phyloP scores from a whole-genome alignment of 2,113 vertebrate species.

The Hydrolagus affinis region DNA sequence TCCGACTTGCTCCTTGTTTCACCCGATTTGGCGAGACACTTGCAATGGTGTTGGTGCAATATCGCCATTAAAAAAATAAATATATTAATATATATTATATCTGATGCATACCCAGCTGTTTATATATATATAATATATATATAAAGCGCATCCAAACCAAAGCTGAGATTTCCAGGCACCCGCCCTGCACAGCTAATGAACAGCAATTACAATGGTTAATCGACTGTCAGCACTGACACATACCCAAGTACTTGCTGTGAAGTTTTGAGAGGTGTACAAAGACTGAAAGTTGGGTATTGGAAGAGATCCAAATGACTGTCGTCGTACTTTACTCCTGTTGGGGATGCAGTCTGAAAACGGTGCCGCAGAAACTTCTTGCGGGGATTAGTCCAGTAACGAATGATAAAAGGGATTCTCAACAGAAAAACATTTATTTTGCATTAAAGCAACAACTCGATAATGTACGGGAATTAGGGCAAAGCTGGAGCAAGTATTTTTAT shows the following conservation, averaged over 20 bases:
- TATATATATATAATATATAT: no score
- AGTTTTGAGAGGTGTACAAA: not conserved
- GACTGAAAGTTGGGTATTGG: not conserved
- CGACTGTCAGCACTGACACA: not conserved
- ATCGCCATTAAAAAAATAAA: no score
- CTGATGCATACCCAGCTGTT: no score
- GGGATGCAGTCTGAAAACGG: not conserved
- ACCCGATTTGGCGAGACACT: no score
- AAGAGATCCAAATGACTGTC: not conserved
- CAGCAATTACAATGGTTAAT: not conserved
- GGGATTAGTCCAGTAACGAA: not conserved
- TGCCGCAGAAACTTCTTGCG: not conserved
- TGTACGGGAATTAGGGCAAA: not conserved
- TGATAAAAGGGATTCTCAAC: not conserved
- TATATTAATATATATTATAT: no score
- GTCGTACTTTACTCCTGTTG: not conserved
- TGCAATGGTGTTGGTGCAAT: no score
- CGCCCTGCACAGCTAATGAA: no score
- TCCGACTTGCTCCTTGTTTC: no score
- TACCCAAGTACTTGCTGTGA: not conserved
- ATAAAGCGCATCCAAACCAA: no score
- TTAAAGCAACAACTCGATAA: not conserved
- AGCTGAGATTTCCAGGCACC: no score
- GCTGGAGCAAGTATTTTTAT: not conserved
- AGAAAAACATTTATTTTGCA: not conserved